phyloP scores from a whole-genome alignment of 2,113 vertebrate genomes.

The Gasterosteus aculeatus region DNA sequence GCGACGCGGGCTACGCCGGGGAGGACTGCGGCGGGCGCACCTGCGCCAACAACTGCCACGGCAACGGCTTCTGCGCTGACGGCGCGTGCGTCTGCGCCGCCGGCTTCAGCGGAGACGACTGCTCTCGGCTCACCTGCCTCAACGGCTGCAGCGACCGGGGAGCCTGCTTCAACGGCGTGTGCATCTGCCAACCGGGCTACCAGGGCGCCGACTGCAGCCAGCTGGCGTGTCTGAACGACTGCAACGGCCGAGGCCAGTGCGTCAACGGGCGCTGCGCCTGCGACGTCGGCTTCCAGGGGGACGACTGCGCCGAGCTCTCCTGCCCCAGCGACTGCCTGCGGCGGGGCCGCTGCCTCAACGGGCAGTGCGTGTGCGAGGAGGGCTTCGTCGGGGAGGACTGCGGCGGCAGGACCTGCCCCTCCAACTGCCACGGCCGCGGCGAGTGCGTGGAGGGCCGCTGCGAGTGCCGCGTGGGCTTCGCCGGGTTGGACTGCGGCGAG shows the following conservation, averaged over 20 bases:
- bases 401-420: conserved; percentile 82
- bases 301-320: conserved; percentile 85
- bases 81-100: conserved; percentile 87
- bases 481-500: conserved; percentile 81
- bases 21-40: conserved; percentile 81
- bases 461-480: conserved; percentile 84
- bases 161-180: conserved; percentile 83
- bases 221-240: conserved; percentile 86
- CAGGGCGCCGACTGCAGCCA: conserved; percentile 85
- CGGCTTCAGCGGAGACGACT: conserved; percentile 86
- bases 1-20: conserved; percentile 84
- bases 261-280: conserved; percentile 88
- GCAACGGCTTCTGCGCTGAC: conserved; percentile 81
- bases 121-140: conserved; percentile 84
- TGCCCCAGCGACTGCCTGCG: conserved; percentile 85
- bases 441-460: conserved; percentile 86
- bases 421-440: conserved; percentile 83
- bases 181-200: conserved; percentile 85
- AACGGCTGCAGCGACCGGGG: conserved; percentile 84
- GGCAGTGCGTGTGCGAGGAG: conserved; percentile 87
- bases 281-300: conserved; percentile 81
- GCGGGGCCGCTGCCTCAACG: conserved; percentile 86
- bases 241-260: conserved; percentile 84
- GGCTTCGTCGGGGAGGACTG: conserved; percentile 88
- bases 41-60: conserved; percentile 83